Evolutionary conservation across 2,797 vertebrate genomes (phyloP).

Genomic region (Cryptoprocta ferox): DNA sequence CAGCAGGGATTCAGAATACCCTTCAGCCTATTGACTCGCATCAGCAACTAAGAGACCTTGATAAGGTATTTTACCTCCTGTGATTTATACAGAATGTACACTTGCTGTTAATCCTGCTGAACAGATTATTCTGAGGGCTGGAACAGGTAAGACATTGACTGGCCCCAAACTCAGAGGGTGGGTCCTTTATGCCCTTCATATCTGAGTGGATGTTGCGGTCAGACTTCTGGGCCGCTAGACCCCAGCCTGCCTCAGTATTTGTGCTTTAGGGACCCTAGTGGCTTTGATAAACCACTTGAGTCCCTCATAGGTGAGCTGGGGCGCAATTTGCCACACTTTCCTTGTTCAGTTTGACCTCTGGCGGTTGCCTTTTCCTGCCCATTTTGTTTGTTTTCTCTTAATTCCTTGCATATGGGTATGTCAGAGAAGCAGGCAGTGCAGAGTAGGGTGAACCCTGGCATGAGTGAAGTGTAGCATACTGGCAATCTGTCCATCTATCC

Average conservation of each 20-base stretch:
- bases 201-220: not conserved
- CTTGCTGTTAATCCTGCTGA: constrained; percentile 48
- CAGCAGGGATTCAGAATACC: not conserved
- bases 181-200: not conserved
- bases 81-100: constrained; percentile 24
- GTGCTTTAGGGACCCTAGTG: not conserved
- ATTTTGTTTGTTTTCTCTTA: not conserved
- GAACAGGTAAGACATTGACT: not conserved
- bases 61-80: constrained; percentile 30
- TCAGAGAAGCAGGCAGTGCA: not conserved
- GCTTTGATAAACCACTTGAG: not conserved
- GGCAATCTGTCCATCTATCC: not conserved
- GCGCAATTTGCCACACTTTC: not conserved
- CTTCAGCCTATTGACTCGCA: not conserved
- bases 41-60: constrained; percentile 25
- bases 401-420: not conserved
- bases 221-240: not conserved
- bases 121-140: not conserved
- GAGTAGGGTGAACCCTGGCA: not conserved
- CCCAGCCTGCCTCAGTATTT: not conserved
- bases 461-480: not conserved
- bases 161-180: not conserved
- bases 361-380: not conserved
- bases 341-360: not conserved
- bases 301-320: not conserved